Evolutionary conservation across 2,888 invertebrate species (phyloP).

Genomic region (Sinohyriopsis cumingii): DNA sequence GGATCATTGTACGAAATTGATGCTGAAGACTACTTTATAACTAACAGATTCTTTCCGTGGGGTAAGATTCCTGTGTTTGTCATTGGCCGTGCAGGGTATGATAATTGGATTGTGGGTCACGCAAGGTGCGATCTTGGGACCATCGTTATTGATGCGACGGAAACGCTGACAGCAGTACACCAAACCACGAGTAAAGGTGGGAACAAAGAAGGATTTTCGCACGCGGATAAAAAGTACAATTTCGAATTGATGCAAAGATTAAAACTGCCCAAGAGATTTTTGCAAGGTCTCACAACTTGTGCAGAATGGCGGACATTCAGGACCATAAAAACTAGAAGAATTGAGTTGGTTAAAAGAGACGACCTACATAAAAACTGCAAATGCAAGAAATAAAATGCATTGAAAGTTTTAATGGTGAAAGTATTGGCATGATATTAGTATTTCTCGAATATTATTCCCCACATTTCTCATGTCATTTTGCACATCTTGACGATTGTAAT

Average conservation of each 20-base stretch:
- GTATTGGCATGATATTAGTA: no score
- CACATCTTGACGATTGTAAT: no score
- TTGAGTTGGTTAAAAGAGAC: no score
- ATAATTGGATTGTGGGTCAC: conserved; percentile 41
- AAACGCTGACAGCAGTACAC: conserved; percentile 35
- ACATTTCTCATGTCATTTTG: no score
- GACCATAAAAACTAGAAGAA: neutral
- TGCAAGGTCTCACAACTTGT: conserved; percentile 31
- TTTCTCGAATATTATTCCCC: no score
- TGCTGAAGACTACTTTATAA: conserved; percentile 41
- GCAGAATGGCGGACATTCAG: conserved; percentile 16
- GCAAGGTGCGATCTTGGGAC: conserved; percentile 33
- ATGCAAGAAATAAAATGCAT: no score
- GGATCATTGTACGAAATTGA: no score
- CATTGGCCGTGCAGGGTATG: conserved; percentile 38
- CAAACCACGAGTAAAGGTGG: conserved; percentile 42
- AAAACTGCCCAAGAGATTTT: conserved; percentile 27
- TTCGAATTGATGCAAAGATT: conserved; percentile 23
- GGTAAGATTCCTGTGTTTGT: conserved; percentile 28
- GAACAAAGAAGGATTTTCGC: conserved; percentile 32
- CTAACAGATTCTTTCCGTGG: conserved; percentile 36
- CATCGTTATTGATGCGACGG: conserved; percentile 37
- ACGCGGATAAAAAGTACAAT: conserved; percentile 25
- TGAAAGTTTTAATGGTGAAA: no score
- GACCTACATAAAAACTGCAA: no score